Evolutionary conservation across 2,113 vertebrate species (phyloP), one percentile per base, ranked within the genome.

Genomic region (Narcine bancroftii): DNA sequence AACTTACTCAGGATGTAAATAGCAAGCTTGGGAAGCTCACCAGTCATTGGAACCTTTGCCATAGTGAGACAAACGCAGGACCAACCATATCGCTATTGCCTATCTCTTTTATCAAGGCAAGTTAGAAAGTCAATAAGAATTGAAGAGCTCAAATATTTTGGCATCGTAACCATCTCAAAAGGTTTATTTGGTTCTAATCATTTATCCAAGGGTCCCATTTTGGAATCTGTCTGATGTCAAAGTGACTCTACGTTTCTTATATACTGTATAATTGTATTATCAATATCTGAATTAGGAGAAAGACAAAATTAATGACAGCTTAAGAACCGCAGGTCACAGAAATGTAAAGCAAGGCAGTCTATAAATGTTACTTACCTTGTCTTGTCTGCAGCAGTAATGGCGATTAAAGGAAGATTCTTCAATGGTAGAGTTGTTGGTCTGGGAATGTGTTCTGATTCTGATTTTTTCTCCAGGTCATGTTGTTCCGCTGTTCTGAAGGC

Each of bases 401-500:
- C 98, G 92, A 99, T 99, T 94, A 98, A 95, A 0, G 98, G 98
- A 36, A 97, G 97, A 45, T 95, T 96, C 94, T 97, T 97, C 93
- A 99, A 93, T 2, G 97, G 96, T 93, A 99, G 97, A 91, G 97
- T 97, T 0, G 95, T 98, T 0, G 98, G 98, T 89, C 98, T 96
- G 26, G 95, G 94, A 10, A 97, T 91, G 5, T 93, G 95, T 89
- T 97, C 96, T 0, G 94, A 92, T 87, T 99, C 98, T 39, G 94
- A 94, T 93, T 94, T 98, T 89, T 95, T 97, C 39, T 97, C 97
- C 92, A 95, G 96, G 92, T 99, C 98, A 92, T 96, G 95, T 94
- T 99, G 98, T 93, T 98, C 98, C 73, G 99, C 94, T 93, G 97
- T 97, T 93, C 98, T 96, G 94, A 99, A 99, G 93, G 97, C 98